Percentiles rank a stretch among this genome's conserved stretches.
phyloP scores from a whole-genome alignment of 2,888 invertebrate species.

The Pyrochroa serraticornis region DNA sequence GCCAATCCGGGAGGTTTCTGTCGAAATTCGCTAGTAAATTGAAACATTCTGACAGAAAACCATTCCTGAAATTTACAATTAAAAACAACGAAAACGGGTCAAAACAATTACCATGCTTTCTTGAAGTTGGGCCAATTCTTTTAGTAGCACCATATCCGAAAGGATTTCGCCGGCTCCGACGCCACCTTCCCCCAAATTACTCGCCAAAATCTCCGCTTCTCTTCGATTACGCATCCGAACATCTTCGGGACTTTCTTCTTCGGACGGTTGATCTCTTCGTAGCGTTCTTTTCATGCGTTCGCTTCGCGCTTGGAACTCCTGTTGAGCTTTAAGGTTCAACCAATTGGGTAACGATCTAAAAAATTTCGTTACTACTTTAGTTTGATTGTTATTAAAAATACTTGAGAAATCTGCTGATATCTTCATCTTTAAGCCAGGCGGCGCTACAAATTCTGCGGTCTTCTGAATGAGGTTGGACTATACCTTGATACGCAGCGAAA shows the following conservation, averaged over 20 bases:
- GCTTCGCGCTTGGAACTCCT: slow-evolving; percentile 55
- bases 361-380: slow-evolving; percentile 10
- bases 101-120: slow-evolving; percentile 78
- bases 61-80: slow-evolving; percentile 68
- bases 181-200: slow-evolving; percentile 84
- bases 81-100: not conserved
- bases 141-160: slow-evolving; percentile 80
- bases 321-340: slow-evolving; percentile 67
- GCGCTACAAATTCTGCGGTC: slow-evolving; percentile 82
- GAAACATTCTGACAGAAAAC: slow-evolving; percentile 73
- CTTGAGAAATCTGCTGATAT: slow-evolving; percentile 91
- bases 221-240: slow-evolving; percentile 79
- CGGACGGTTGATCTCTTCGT: slow-evolving; percentile 63
- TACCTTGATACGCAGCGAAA: slow-evolving; percentile 73
- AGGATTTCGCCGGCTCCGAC: slow-evolving; percentile 86
- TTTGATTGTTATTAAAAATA: slow-evolving; percentile 52
- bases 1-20: slow-evolving; percentile 56
- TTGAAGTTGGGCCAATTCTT: slow-evolving; percentile 86
- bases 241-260: slow-evolving; percentile 81
- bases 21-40: slow-evolving; percentile 64
- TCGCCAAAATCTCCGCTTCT: slow-evolving; percentile 92
- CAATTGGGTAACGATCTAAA: slow-evolving; percentile 78
- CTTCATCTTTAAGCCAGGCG: slow-evolving; percentile 92
- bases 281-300: slow-evolving; percentile 51
- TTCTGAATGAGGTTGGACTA: slow-evolving; percentile 79